These are phyloP conservation scores for Sphaerophoria rueppellii DNA, from an alignment of 2,888 invertebrate species.

Conservation along the genomic window DNA sequence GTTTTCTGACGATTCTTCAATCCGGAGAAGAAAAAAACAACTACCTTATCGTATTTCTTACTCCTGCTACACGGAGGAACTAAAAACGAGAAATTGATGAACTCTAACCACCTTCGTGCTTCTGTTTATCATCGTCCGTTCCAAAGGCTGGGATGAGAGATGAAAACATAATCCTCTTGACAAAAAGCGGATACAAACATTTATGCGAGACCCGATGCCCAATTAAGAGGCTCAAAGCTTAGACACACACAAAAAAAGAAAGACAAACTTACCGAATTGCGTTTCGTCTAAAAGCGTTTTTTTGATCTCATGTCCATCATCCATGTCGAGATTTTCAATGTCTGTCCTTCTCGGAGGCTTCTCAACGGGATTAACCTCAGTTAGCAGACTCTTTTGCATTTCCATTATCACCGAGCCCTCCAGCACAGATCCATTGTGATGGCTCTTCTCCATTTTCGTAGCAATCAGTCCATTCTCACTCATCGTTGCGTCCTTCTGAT, in stretches of 20 bases:
- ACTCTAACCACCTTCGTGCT: background rate
- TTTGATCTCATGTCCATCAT: constrained; percentile 92
- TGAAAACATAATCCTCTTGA: background rate
- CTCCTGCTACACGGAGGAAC: too few species aligned
- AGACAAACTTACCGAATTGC: constrained; percentile 86
- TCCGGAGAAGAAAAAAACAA: background rate
- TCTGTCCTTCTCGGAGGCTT: constrained; percentile 92
- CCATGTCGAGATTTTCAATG: constrained; percentile 88
- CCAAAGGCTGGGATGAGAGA: background rate
- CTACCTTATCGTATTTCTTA: too few species aligned
- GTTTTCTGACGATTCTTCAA: background rate
- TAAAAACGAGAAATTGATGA: constrained; percentile 3
- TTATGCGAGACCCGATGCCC: background rate
- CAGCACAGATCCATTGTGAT: constrained; percentile 86
- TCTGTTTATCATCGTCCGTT: background rate
- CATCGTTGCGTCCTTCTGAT: constrained; percentile 83
- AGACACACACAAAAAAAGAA: too few species aligned
- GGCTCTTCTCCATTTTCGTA: constrained; percentile 83
- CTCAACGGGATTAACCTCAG: constrained; percentile 92
- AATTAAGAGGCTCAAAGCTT: background rate
- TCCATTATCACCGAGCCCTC: constrained; percentile 91
- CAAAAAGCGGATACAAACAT: background rate
- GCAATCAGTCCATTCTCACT: constrained; percentile 81
- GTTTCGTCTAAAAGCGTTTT: constrained; percentile 92
- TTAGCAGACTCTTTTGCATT: constrained; percentile 92